Evolutionary conservation across 2,113 vertebrate species (phyloP).

Genomic region (Macrotus californicus): DNA sequence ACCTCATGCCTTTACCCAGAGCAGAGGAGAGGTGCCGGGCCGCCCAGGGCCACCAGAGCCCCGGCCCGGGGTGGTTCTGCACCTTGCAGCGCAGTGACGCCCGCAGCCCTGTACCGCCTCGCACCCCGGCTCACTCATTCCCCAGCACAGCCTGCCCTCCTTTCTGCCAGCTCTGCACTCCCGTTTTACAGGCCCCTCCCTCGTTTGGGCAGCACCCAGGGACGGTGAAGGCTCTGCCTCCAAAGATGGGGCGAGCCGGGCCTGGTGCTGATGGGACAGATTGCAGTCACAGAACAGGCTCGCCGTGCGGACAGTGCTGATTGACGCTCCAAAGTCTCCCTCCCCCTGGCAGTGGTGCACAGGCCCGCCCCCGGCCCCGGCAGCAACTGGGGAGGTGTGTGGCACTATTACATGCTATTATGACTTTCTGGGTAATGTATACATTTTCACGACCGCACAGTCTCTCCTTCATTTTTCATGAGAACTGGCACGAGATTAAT

Average conservation of each 20-base stretch:
- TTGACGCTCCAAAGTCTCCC: not conserved
- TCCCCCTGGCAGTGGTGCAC: not conserved
- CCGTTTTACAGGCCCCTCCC: not conserved
- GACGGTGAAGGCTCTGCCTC: not conserved
- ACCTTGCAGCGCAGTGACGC: not conserved
- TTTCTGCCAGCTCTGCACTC: not conserved
- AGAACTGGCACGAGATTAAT: slow-evolving; percentile 87
- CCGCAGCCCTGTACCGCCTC: not conserved
- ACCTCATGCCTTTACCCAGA: not conserved
- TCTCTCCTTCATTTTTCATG: slow-evolving; percentile 84
- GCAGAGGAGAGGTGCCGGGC: not conserved
- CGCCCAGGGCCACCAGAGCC: accelerated
- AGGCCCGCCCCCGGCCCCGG: not conserved
- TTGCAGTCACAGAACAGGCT: not conserved
- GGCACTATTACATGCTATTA: slow-evolving; percentile 56
- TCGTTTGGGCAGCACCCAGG: not conserved
- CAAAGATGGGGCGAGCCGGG: not conserved
- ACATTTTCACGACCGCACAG: slow-evolving; percentile 67
- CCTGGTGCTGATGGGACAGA: not conserved
- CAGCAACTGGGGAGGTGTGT: slow-evolving; percentile 56
- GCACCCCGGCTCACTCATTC: not conserved
- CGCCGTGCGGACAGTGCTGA: not conserved
- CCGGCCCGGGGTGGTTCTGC: not conserved
- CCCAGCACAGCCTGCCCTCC: not conserved
- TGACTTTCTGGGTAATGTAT: slow-evolving; percentile 73